Base-by-base conservation (phyloP, 1,140 invertebrate species). In the Drosophila ercepeae region DNA sequence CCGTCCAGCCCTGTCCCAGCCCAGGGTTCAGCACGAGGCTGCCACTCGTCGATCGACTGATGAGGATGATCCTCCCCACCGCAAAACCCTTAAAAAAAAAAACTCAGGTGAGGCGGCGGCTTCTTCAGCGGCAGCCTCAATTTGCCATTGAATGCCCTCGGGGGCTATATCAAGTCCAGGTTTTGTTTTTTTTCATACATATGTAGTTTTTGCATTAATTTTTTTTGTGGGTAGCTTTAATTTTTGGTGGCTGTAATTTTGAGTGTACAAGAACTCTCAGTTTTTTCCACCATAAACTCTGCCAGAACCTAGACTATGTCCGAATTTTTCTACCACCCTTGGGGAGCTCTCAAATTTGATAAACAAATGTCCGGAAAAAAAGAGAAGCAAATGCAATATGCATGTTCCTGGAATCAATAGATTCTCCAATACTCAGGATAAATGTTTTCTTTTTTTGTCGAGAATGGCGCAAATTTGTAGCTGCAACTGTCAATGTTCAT, bases 41-140 rank as follows among this genome's bases (percentile, higher is more conserved):
- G 82, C 82, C 83, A 88, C 82, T 86, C 82, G 82, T 86, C 82
- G 74, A 81, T 81, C 63, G 58, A 64, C 63, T 58, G 73, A 70
- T 52, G 72, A 55, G 77, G 77, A 79, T 76, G 77, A 79, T 79
- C 72, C 59, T 67, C 54, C 46, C 41, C 54, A 23, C 19, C 44
- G 13, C 9, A 16, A 13, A 2, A 41, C 7, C n/a, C 13, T n/a
- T n/a, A n/a, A n/a, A n/a, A 14, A 41, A 7, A 36, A 36, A 13
- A 36, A 36, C n/a, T 5, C 16, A 42, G 39, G 14, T 50, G 14
- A 32, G 44, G 51, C 74, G 55, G 65, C 67, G 53, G 75, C 78
- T 84, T 75, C 78, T 57, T 75, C 78, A 83, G 79, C 81, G 71
- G 78, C 78, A 48, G 49, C 75, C 79, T 75, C 75, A 84, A 86